phyloP scores from a whole-genome alignment of 2,888 invertebrate species.

The Lymantria dispar region DNA sequence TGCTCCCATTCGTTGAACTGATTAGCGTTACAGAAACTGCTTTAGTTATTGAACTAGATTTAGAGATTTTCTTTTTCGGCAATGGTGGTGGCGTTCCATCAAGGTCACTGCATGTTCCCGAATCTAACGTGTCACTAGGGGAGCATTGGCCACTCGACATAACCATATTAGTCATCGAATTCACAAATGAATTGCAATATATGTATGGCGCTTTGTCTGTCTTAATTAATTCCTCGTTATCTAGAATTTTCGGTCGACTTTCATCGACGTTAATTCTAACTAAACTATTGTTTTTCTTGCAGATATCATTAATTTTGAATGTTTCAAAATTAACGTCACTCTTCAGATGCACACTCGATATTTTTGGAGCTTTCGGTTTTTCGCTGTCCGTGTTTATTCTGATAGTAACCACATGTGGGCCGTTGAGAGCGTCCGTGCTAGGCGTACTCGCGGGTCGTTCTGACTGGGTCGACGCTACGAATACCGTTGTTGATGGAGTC shows the following conservation, averaged over 20 bases:
- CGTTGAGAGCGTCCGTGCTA: slow-evolving; percentile 70
- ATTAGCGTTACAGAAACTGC: slow-evolving; percentile 82
- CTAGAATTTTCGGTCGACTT: slow-evolving; percentile 71
- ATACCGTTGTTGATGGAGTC: slow-evolving; percentile 79
- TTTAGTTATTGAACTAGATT: slow-evolving; percentile 73
- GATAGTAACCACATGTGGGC: slow-evolving; percentile 87
- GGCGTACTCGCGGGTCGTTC: slow-evolving; percentile 72
- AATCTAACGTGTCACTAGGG: slow-evolving; percentile 91
- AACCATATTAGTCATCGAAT: slow-evolving; percentile 77
- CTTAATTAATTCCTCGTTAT: slow-evolving; percentile 72
- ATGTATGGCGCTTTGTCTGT: slow-evolving; percentile 80
- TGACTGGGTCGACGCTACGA: slow-evolving; percentile 78
- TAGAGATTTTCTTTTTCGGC: slow-evolving; percentile 85
- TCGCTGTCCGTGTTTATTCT: slow-evolving; percentile 85
- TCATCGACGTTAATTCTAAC: slow-evolving; percentile 84
- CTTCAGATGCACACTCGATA: slow-evolving; percentile 75
- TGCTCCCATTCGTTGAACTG: slow-evolving; percentile 78
- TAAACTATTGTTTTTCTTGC: slow-evolving; percentile 78
- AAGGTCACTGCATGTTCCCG: slow-evolving; percentile 92
- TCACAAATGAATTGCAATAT: slow-evolving; percentile 84
- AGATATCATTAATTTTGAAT: slow-evolving; percentile 62
- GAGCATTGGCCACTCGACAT: slow-evolving; percentile 93
- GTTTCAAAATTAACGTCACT: slow-evolving; percentile 71
- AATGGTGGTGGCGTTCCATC: slow-evolving; percentile 88
- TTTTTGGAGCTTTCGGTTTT: slow-evolving; percentile 74